These are phyloP conservation scores for Agrypnus murinus DNA, from an alignment of 2,888 invertebrate genomes.

Conservation along the genomic window DNA sequence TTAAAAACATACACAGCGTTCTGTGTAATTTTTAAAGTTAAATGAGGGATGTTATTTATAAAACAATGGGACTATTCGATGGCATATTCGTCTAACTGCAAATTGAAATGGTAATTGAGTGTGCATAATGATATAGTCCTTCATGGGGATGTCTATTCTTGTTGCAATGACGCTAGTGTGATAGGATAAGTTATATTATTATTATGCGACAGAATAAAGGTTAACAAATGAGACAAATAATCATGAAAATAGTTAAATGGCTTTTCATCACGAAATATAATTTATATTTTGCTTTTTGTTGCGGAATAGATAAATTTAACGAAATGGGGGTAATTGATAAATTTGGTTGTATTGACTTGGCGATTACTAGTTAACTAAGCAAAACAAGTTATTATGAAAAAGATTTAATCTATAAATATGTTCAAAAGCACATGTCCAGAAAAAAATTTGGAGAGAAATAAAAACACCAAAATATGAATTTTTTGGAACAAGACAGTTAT, in stretches of 20 bases:
- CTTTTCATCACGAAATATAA: neutral
- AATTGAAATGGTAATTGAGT: constrained; percentile 16
- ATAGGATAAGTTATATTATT: constrained; percentile 9
- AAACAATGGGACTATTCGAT: neutral
- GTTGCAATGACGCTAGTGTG: neutral
- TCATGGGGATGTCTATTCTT: constrained; percentile 1
- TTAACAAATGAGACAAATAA: neutral
- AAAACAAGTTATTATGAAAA: no score
- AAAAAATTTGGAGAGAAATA: no score
- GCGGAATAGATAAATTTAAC: neutral
- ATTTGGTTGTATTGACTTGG: neutral
- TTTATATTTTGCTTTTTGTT: neutral
- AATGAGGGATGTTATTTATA: neutral
- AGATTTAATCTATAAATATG: no score
- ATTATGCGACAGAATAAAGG: constrained; percentile 1
- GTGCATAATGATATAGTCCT: constrained; percentile 3
- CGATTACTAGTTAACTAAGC: no score
- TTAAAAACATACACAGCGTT: neutral
- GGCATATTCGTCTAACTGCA: neutral
- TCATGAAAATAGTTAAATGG: constrained; percentile 7
- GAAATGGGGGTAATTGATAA: neutral
- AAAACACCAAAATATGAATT: no score
- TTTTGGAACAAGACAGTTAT: no score
- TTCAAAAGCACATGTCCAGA: no score
- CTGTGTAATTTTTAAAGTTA: neutral